These are phyloP conservation scores for Sebastolobus alascanus DNA, from an alignment of 2,797 vertebrate genomes.

Conservation along the genomic window DNA sequence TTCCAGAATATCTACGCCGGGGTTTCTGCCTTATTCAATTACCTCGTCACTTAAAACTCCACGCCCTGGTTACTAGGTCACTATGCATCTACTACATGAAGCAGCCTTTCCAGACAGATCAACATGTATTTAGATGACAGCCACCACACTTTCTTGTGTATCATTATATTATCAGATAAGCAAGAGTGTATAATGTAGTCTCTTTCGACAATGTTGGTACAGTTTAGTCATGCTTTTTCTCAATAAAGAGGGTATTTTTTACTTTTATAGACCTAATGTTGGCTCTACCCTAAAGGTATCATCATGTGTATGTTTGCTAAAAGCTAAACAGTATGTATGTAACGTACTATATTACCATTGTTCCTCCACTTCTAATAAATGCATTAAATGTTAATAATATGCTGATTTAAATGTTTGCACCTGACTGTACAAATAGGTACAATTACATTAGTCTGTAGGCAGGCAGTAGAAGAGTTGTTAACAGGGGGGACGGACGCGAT, in stretches of 20 bases:
- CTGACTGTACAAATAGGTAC: background rate
- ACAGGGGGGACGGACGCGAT: background rate
- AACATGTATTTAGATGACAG: constrained; percentile 24
- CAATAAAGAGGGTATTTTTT: background rate
- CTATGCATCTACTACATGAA: constrained; percentile 31
- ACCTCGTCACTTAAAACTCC: constrained; percentile 44
- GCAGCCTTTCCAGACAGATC: constrained; percentile 7
- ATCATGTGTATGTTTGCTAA: background rate
- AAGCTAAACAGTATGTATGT: background rate
- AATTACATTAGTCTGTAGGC: background rate
- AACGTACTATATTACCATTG: background rate
- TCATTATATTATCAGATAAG: constrained; percentile 15
- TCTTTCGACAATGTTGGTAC: background rate
- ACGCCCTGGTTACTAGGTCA: constrained; percentile 15
- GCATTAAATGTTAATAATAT: background rate
- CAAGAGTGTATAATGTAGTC: background rate
- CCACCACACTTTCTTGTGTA: constrained; percentile 4
- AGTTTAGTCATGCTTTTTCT: background rate
- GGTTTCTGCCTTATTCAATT: constrained; percentile 41
- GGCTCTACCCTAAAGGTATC: background rate
- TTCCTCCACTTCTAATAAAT: background rate
- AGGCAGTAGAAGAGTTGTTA: background rate
- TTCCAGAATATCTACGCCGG: constrained; percentile 26
- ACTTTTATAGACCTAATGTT: background rate
- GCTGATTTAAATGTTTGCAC: background rate